Base-by-base conservation (phyloP, 2,113 vertebrate genomes). In the Brienomyrus brachyistius region DNA sequence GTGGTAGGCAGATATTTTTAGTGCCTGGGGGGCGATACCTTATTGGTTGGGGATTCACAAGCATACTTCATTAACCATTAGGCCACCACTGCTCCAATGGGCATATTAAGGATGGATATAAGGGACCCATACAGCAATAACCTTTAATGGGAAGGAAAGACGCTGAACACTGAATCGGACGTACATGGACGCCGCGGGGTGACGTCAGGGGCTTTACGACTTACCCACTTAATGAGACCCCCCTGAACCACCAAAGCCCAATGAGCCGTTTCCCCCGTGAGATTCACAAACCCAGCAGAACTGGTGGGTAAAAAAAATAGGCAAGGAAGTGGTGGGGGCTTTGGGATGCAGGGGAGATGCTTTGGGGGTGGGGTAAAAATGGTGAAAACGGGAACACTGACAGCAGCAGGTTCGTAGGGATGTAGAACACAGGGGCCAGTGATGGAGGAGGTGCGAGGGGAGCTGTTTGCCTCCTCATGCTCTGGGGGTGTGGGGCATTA, bases 401-500 rank as follows among this genome's bases (percentile, higher is more conserved):
- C 51, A 89, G 90, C 83, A 62, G 54, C 82, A 19, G 31, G 6
- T 77, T 17, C 1, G 35, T 31, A 40, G 19, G 27, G 6, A 51
- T 15, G 27, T 27, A 27, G 48, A 54, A 54, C 70, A 77, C 15
- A 4, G 4, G 35, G 13, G 13, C 70, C 31, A 45, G 10, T 62
- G 86, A 62, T 35, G 23, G 27, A 17, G 19, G 31, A 5, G 31
- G 70, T 74, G 27, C 70, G 11, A 19, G 70, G 10, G 54, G 54
- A 8, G 10, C 31, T 35, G 17, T 19, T 23, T 52, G 4, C 56
- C 13, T 45, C 19, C 23, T 31, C 9, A 35, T 77, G 70, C 70
- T 31, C 70, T 35, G 31, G 35, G 74, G 74, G 35, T 50, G 91
- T 91, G 88, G 80, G 90, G 62, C 86, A 77, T 87, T 92, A 83